Conservation (phyloP, 2,888 invertebrate genomes). For the Ormyrus thymus region DNA sequence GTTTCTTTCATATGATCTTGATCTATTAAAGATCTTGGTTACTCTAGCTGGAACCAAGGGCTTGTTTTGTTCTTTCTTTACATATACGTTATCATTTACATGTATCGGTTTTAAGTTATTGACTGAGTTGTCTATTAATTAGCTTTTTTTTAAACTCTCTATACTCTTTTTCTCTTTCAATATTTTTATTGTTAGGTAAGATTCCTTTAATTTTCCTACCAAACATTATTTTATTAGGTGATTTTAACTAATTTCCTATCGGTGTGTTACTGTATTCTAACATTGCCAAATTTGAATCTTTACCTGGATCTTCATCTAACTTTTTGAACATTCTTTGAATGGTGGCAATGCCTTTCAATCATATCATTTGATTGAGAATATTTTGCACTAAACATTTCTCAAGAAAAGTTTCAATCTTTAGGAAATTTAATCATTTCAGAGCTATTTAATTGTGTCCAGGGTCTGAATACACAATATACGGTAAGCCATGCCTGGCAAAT, state of each 20-base stretch:
- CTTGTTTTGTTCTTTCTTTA: slow-evolving; percentile 38
- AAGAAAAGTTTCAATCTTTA: slow-evolving; percentile 36
- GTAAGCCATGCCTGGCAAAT: background rate
- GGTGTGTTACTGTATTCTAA: slow-evolving; percentile 58
- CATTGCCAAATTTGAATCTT: slow-evolving; percentile 47
- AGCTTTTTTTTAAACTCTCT: slow-evolving; percentile 33
- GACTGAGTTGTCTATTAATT: slow-evolving; percentile 50
- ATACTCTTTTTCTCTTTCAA: slow-evolving; percentile 16
- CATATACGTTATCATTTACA: slow-evolving; percentile 44
- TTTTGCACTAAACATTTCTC: slow-evolving; percentile 35
- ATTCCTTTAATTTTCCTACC: slow-evolving; percentile 43
- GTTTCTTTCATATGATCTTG: slow-evolving; percentile 32
- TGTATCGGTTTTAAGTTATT: slow-evolving; percentile 17
- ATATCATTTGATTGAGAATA: slow-evolving; percentile 49
- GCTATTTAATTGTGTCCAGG: background rate
- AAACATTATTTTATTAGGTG: slow-evolving; percentile 51
- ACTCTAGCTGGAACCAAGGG: slow-evolving; percentile 44
- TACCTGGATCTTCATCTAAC: slow-evolving; percentile 33
- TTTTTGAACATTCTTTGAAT: slow-evolving; percentile 58
- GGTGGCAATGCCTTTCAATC: slow-evolving; percentile 55
- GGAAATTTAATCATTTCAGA: background rate
- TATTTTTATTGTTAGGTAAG: slow-evolving; percentile 21
- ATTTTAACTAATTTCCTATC: slow-evolving; percentile 39
- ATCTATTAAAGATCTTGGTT: slow-evolving; percentile 34
- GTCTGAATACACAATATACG: background rate